phyloP scores from a whole-genome alignment of 2,113 vertebrate species.

The Festucalex cinctus region DNA sequence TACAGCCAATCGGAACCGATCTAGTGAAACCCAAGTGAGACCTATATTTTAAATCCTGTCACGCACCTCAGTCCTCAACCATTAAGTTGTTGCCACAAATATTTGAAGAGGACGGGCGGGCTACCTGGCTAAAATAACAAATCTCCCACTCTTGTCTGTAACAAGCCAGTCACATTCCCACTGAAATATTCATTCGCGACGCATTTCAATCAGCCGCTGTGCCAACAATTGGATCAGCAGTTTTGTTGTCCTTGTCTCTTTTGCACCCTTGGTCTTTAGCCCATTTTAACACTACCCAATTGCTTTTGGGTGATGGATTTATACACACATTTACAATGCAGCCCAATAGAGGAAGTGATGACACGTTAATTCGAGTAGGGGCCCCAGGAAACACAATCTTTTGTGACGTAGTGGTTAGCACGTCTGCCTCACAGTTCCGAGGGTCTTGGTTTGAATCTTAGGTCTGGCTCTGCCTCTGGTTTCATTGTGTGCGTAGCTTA shows the following conservation, averaged over 20 bases:
- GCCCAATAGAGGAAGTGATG: constrained; percentile 33
- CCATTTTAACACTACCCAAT: constrained; percentile 25
- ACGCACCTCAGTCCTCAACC: background rate
- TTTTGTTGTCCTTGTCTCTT: constrained; percentile 18
- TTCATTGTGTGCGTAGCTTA: no score
- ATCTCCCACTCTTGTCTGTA: background rate
- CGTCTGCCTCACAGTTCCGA: background rate
- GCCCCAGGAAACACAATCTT: background rate
- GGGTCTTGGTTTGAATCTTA: background rate
- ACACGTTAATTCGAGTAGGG: constrained; percentile 8
- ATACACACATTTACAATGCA: constrained; percentile 4
- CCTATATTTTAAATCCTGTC: background rate
- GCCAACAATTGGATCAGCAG: constrained; percentile 25
- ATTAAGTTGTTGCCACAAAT: constrained; percentile 1
- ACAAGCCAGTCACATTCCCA: background rate
- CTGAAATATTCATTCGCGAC: constrained; percentile 16
- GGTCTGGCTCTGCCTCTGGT: no score
- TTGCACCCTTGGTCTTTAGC: background rate
- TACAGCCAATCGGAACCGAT: background rate
- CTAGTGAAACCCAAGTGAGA: background rate
- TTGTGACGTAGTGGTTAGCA: background rate
- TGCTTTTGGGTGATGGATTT: constrained; percentile 25
- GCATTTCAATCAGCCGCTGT: constrained; percentile 2
- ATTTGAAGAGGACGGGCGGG: background rate
- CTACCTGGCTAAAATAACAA: background rate